These are phyloP conservation scores for Sphaeridia pumilis DNA, from an alignment of 2,888 invertebrate genomes.

Conservation along the genomic window DNA sequence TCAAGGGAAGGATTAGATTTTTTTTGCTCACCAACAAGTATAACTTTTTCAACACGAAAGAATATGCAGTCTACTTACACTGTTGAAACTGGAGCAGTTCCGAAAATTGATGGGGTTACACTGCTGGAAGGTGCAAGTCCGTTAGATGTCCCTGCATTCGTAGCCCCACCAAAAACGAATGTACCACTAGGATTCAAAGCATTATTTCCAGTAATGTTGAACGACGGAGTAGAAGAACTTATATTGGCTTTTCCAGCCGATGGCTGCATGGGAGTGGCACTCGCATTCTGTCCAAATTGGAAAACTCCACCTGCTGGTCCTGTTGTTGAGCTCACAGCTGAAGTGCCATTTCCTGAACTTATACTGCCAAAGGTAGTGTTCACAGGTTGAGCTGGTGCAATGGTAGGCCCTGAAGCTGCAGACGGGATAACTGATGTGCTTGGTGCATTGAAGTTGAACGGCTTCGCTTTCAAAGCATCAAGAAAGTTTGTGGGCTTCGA, in stretches of 20 bases:
- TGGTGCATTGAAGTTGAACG: constrained; percentile 11
- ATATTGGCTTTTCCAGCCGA: too few species aligned
- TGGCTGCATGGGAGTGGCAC: too few species aligned
- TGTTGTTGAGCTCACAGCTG: background rate
- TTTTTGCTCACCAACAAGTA: too few species aligned
- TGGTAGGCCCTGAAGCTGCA: background rate
- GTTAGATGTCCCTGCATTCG: background rate
- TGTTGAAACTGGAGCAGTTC: too few species aligned
- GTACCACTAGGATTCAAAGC: background rate
- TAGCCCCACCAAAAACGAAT: background rate
- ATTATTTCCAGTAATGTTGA: background rate
- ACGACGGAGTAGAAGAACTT: background rate
- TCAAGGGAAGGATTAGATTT: too few species aligned
- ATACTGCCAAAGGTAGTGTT: background rate
- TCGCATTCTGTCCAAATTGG: background rate
- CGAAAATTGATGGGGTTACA: too few species aligned
- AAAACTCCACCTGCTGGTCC: background rate
- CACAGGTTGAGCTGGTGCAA: background rate
- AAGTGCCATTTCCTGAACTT: background rate
- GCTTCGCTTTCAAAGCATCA: constrained; percentile 11
- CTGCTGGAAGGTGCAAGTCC: too few species aligned
- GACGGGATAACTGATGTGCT: constrained; percentile 13
- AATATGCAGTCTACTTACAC: too few species aligned
- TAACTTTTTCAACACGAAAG: too few species aligned
- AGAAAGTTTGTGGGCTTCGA: constrained; percentile 11